phyloP scores from a whole-genome alignment of 2,797 vertebrate species.

The Melanotaenia parkinsoni region DNA sequence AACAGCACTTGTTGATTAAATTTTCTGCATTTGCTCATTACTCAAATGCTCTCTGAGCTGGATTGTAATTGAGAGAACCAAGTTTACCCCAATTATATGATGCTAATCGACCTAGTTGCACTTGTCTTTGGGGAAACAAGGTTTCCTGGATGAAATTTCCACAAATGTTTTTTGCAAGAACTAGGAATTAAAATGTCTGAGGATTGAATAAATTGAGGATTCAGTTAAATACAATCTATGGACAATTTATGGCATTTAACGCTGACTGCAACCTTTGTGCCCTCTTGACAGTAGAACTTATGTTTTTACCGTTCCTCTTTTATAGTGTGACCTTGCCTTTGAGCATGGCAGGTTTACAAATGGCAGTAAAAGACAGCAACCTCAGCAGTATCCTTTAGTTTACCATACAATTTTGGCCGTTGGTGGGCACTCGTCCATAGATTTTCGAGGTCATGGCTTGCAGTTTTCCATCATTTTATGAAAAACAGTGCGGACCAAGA shows the following conservation, averaged over 20 bases:
- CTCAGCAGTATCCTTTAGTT: conserved; percentile 53
- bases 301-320: conserved; percentile 15
- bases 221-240: neutral
- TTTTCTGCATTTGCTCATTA: conserved; percentile 45
- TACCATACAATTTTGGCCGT: conserved; percentile 52
- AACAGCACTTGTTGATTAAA: conserved; percentile 43
- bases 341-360: conserved; percentile 42
- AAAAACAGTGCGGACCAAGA: conserved; percentile 46
- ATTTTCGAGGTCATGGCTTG: conserved; percentile 45
- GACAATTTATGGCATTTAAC: conserved; percentile 6
- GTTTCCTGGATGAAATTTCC: conserved; percentile 24
- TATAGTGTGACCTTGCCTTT: conserved; percentile 8
- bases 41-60: conserved; percentile 31
- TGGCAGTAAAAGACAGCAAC: conserved; percentile 46
- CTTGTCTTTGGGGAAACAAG: neutral
- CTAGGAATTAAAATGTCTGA: conserved; percentile 18
- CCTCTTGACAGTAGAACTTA: conserved; percentile 17
- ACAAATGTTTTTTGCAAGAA: conserved; percentile 33
- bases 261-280: neutral
- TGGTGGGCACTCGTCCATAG: conserved; percentile 58
- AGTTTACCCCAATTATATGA: conserved; percentile 20
- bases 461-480: conserved; percentile 59
- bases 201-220: neutral
- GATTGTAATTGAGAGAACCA: conserved; percentile 23
- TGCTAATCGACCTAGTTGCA: conserved; percentile 24